Evolutionary conservation across 2,797 vertebrate genomes (phyloP).

Genomic region (Centropyge bicolor): DNA sequence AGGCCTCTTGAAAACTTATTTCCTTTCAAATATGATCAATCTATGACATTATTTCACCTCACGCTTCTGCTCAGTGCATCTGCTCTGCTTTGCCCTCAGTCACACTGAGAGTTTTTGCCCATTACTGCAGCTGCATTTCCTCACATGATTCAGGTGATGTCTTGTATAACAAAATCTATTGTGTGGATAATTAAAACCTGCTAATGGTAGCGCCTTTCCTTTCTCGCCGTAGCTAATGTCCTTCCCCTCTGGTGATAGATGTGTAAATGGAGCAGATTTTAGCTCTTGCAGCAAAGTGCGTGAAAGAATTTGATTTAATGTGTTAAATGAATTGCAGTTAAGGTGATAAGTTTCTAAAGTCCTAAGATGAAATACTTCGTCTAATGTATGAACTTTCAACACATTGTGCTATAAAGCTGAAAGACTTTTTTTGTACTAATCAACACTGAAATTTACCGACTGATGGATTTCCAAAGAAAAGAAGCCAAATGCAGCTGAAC

Average conservation of each 20-base stretch:
- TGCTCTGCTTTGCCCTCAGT: neutral
- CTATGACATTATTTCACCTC: neutral
- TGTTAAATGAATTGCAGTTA: constrained; percentile 9
- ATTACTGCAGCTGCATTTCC: neutral
- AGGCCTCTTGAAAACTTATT: neutral
- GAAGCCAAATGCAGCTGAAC: neutral
- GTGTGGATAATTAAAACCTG: constrained; percentile 28
- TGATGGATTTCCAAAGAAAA: neutral
- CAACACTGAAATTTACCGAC: neutral
- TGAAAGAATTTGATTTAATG: constrained; percentile 9
- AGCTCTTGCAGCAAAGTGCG: neutral
- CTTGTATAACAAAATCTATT: neutral
- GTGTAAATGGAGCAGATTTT: constrained; percentile 32
- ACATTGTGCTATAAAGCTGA: neutral
- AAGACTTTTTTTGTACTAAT: neutral
- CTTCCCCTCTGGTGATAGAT: constrained; percentile 8
- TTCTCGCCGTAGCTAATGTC: neutral
- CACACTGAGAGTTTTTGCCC: neutral
- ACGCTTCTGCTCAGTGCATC: neutral
- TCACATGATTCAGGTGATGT: constrained; percentile 5
- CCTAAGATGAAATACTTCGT: neutral
- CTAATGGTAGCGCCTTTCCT: constrained; percentile 11
- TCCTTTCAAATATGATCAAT: neutral
- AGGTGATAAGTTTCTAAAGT: neutral
- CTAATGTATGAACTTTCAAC: constrained; percentile 25